Evolutionary conservation across 2,888 invertebrate species (phyloP).

Genomic region (Druceiella hillmani): DNA sequence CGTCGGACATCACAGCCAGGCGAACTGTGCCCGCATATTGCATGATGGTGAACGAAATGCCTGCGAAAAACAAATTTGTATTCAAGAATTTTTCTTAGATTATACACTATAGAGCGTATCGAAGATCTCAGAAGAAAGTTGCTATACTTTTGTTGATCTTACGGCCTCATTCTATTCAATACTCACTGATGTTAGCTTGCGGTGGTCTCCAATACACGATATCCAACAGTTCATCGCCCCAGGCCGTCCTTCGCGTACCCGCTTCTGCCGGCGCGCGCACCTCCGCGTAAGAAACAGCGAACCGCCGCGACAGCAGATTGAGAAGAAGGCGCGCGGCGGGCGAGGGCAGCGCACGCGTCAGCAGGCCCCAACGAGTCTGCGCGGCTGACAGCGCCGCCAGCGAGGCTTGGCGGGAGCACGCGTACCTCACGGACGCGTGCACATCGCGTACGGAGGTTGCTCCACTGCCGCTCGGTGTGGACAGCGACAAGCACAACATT

Average conservation of each 20-base stretch:
- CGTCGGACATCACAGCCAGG: slow-evolving; percentile 67
- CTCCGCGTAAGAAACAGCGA: slow-evolving; percentile 62
- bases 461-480: too few species aligned
- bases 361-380: slow-evolving; percentile 46
- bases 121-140: too few species aligned
- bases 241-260: slow-evolving; percentile 48
- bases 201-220: slow-evolving; percentile 70
- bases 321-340: slow-evolving; percentile 46
- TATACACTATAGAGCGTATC: too few species aligned
- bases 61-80: slow-evolving; percentile 47
- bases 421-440: slow-evolving; percentile 31
- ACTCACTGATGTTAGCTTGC: slow-evolving; percentile 71
- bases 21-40: slow-evolving; percentile 61
- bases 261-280: slow-evolving; percentile 39
- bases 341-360: slow-evolving; percentile 60
- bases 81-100: too few species aligned
- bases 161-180: too few species aligned
- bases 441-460: not conserved
- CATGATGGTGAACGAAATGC: slow-evolving; percentile 66
- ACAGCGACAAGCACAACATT: slow-evolving; percentile 60
- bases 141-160: too few species aligned
- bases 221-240: slow-evolving; percentile 59
- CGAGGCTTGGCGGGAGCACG: slow-evolving; percentile 46
- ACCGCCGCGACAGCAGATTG: slow-evolving; percentile 60
- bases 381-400: slow-evolving; percentile 48